A percentile compares a stretch with the other conserved stretches of the same genome.
Conservation (phyloP, 2,888 invertebrate species). For the Erebia palarica region DNA sequence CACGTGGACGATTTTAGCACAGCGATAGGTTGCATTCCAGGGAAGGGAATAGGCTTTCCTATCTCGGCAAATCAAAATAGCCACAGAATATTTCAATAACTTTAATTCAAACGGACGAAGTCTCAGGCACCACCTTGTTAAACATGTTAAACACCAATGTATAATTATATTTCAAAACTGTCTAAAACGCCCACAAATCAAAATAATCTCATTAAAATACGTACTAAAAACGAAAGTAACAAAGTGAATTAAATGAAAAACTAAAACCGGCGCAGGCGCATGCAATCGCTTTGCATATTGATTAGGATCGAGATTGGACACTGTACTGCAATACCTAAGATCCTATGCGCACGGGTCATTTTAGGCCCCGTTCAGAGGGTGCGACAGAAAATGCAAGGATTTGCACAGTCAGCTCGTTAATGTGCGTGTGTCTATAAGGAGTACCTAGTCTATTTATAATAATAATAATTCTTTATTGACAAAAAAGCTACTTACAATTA, state of each 20-base stretch:
- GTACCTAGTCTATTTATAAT: no score
- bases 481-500: no score
- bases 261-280: conserved; percentile 46
- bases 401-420: not conserved
- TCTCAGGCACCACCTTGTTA: no score
- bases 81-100: no score
- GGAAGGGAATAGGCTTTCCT: no score
- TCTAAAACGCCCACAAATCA: conserved; percentile 8
- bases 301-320: conserved; percentile 57
- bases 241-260: conserved; percentile 55
- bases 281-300: conserved; percentile 67
- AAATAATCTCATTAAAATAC: conserved; percentile 35
- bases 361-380: not conserved
- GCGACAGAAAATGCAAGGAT: not conserved
- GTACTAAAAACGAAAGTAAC: conserved; percentile 45
- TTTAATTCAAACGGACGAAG: no score
- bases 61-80: no score
- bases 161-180: conserved; percentile 17
- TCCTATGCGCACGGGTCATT: conserved; percentile 10
- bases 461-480: no score
- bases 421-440: no score
- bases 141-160: no score
- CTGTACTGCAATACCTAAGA: conserved; percentile 33
- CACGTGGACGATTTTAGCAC: no score
- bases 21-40: no score